A percentile compares a stretch with the other conserved stretches of the same genome.
phyloP scores from a whole-genome alignment of 2,113 vertebrate genomes.

The Ascaphus truei region DNA sequence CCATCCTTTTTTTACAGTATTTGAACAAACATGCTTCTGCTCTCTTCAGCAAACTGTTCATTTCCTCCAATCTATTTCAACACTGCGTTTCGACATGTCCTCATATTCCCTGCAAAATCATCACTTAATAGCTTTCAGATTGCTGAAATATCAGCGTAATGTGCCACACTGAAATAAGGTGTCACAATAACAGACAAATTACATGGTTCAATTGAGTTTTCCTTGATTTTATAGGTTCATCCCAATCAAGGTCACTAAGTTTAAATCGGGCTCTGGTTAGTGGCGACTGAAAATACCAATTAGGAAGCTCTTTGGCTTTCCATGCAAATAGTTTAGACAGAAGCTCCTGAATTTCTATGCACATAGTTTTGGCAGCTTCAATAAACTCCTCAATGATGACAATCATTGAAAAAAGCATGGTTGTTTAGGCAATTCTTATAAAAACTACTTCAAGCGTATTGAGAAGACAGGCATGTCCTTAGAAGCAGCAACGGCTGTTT shows the following conservation, averaged over 20 bases:
- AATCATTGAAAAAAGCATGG: too few relatives aligned
- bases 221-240: not conserved
- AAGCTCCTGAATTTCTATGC: too few relatives aligned
- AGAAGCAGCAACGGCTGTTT: too few relatives aligned
- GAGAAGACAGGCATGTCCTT: too few relatives aligned
- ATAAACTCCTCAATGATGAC: too few relatives aligned
- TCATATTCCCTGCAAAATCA: constrained; percentile 23
- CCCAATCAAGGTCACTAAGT: constrained; percentile 18
- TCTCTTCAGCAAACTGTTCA: constrained; percentile 21
- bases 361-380: too few relatives aligned
- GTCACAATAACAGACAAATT: constrained; percentile 25
- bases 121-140: constrained; percentile 29
- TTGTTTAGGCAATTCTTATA: too few relatives aligned
- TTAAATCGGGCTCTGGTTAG: not conserved
- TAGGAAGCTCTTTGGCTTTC: too few relatives aligned
- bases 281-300: not conserved
- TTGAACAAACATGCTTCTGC: constrained; percentile 23
- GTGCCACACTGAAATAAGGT: constrained; percentile 13
- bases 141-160: constrained; percentile 20
- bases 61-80: constrained; percentile 20
- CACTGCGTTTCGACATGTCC: constrained; percentile 20
- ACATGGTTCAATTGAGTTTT: constrained; percentile 3
- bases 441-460: too few relatives aligned
- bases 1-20: not conserved
- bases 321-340: too few relatives aligned